phyloP scores from a whole-genome alignment of 2,888 invertebrate species.

The Xestia rhomboidea region DNA sequence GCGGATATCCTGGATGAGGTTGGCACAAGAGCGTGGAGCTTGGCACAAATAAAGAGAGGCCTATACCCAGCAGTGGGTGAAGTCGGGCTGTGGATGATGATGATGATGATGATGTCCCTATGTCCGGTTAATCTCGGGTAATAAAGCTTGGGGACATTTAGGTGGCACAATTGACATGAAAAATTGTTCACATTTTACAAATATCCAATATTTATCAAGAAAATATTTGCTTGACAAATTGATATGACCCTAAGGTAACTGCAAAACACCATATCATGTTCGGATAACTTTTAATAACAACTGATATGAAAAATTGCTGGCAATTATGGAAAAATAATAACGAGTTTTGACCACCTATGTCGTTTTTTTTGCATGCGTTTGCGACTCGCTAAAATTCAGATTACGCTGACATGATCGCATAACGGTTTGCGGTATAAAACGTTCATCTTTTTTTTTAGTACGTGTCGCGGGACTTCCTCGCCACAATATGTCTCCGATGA shows the following conservation, averaged over 20 bases:
- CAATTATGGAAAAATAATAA: conserved; percentile 50
- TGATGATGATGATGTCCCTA: no score
- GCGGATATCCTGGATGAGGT: no score
- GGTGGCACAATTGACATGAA: conserved; percentile 32
- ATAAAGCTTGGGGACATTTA: conserved; percentile 20
- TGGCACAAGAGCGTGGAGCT: no score
- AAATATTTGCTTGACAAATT: conserved; percentile 43
- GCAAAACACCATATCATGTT: conserved; percentile 38
- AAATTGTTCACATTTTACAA: conserved; percentile 38
- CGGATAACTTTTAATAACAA: conserved; percentile 48
- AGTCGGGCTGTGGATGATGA: no score
- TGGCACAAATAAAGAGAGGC: no score
- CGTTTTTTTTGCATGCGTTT: conserved; percentile 18
- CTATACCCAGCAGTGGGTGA: no score
- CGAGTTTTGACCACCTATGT: conserved; percentile 8
- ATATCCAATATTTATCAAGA: conserved; percentile 33
- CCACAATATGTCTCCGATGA: conserved; percentile 60
- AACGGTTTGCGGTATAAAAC: conserved; percentile 63
- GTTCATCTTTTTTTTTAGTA: conserved; percentile 52
- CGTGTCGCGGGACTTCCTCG: conserved; percentile 41
- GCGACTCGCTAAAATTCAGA: conserved; percentile 49
- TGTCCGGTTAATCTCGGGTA: conserved; percentile 21
- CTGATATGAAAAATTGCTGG: conserved; percentile 51
- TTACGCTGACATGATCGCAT: conserved; percentile 50
- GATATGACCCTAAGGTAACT: conserved; percentile 39